Base-by-base conservation (phyloP, 2,888 invertebrate genomes). In the Calephelis perditalis region DNA sequence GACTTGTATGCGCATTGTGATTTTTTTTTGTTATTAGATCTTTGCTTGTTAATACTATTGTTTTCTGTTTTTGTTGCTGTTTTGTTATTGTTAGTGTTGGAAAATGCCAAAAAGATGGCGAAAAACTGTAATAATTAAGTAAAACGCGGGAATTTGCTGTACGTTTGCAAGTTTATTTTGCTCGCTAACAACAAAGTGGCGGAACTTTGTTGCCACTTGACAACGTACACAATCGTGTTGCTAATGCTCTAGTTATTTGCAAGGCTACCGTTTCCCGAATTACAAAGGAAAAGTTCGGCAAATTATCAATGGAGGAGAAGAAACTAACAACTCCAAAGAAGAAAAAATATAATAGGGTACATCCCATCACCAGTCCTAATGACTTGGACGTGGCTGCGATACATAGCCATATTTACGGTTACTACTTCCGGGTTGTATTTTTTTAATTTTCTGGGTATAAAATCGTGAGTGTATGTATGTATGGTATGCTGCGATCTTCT, bases 181-280 rank as follows among this genome's bases (percentile, higher is more conserved):
- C 64, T 35, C 62, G 65, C 9, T 66, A 68, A 55, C 15, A 37
- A 11, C 66, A 68, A 67, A 69, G 67, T 63, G 65, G 65, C 49
- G 68, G 67, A 60, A 67, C 67, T n/a, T 52, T 70, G 44, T 49
- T 70, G 61, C 67, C 68, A 57, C 40, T 68, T 40, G 11, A n/a
- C 26, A 57, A 66, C 57, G 66, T 67, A 8, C 15, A 54, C 26
- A 58, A 66, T n/a, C 56, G 67, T 64, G 65, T 70, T 55, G 63
- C 67, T 56, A 65, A 68, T 43, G 67, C 69, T 58, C 62, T 70
- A 63, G 64, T 60, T 8, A 67, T 70, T 60, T 64, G 65, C 55
- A 52, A 54, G 47, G 52, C 56, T 62, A 69, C 67, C 7, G 63
- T 67, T 35, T 55, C 56, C n/a, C 60, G 65, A 12, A 68, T 66